phyloP scores from a whole-genome alignment of 2,888 invertebrate species.

The Pinctada fucata region DNA sequence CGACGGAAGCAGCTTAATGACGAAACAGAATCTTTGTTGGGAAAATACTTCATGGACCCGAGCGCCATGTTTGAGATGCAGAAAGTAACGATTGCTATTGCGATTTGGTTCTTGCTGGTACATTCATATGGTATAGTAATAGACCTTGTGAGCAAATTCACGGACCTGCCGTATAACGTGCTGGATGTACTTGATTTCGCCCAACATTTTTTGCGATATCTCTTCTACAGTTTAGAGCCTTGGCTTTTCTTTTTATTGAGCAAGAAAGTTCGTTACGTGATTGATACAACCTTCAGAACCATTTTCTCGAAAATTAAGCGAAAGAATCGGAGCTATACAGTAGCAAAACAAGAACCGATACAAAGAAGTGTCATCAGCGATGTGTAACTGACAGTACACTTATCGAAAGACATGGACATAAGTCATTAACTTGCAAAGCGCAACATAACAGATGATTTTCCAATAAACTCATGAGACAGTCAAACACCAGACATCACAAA shows the following conservation, averaged over 20 bases:
- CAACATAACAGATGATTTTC: no score
- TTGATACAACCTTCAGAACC: not conserved
- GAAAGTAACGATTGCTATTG: slow-evolving; percentile 43
- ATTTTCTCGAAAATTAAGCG: not conserved
- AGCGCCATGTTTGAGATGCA: slow-evolving; percentile 59
- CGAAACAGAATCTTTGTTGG: slow-evolving; percentile 51
- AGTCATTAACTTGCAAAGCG: no score
- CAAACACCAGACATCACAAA: no score
- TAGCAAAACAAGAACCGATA: not conserved
- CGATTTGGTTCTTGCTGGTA: slow-evolving; percentile 15
- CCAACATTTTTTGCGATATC: slow-evolving; percentile 16
- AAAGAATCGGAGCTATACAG: not conserved
- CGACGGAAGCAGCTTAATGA: slow-evolving; percentile 17
- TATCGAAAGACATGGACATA: no score
- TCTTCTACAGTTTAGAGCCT: slow-evolving; percentile 32
- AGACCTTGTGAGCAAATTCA: not conserved
- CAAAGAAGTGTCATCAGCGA: no score
- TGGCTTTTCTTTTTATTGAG: slow-evolving; percentile 29
- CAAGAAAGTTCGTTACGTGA: slow-evolving; percentile 8
- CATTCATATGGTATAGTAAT: not conserved
- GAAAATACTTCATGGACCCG: slow-evolving; percentile 66
- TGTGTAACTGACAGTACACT: no score
- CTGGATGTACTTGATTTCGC: not conserved
- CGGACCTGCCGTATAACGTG: not conserved
- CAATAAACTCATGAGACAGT: no score